A percentile compares a stretch with the other conserved stretches of the same genome.
Conservation (phyloP, 2,113 vertebrate genomes). For the Rhinoptilus africanus region DNA sequence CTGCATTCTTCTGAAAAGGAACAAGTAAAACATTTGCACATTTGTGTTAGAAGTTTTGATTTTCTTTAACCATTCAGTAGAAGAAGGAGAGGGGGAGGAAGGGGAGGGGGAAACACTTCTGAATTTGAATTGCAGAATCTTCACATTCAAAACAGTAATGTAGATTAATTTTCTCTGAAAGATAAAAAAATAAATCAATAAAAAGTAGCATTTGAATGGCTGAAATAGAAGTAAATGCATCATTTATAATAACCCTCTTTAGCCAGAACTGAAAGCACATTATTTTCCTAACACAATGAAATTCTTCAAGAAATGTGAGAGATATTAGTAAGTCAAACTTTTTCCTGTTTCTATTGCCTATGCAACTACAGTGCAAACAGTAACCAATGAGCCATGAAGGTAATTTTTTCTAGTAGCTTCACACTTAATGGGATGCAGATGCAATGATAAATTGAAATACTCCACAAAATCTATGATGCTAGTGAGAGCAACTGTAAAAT, state of each 20-base stretch:
- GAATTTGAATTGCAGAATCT: background rate
- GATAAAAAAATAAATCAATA: too few species aligned
- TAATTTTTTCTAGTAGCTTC: background rate
- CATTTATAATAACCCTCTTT: background rate
- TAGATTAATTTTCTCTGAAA: background rate
- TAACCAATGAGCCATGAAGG: background rate
- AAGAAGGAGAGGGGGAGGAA: background rate
- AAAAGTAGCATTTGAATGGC: background rate
- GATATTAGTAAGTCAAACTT: background rate
- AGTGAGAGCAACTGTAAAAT: background rate
- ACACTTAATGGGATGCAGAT: background rate
- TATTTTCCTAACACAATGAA: background rate
- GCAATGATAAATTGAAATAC: background rate
- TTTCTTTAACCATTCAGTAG: background rate
- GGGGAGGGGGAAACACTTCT: background rate
- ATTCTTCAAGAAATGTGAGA: background rate
- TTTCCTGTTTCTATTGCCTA: background rate
- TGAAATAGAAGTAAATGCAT: background rate
- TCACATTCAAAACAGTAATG: background rate
- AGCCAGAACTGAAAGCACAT: background rate
- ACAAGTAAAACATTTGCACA: background rate
- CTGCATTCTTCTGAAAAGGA: background rate
- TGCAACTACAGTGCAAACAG: background rate
- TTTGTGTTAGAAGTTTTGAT: rapidly evolving
- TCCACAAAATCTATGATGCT: background rate